These are phyloP conservation scores for Zaprionus vittiger DNA, from an alignment of 1,140 invertebrate species.

Conservation along the genomic window DNA sequence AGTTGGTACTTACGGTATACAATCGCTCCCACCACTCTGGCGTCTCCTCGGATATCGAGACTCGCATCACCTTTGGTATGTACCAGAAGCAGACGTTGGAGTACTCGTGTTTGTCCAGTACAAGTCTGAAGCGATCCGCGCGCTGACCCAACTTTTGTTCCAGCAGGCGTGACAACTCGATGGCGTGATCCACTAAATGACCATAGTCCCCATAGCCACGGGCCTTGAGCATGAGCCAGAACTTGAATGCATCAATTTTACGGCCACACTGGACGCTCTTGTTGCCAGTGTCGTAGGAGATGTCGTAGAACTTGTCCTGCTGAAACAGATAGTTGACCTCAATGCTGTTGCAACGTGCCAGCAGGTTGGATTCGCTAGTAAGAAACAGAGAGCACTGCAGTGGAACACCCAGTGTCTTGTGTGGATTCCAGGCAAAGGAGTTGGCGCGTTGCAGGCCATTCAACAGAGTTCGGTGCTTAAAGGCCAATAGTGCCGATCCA, in stretches of 20 bases:
- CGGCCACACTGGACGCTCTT: constrained; percentile 97
- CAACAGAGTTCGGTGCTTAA: constrained; percentile 60
- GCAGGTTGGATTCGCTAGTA: constrained; percentile 87
- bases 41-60: constrained; percentile 85
- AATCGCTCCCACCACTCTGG: constrained; percentile 89
- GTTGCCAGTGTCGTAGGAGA: constrained; percentile 95
- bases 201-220: constrained; percentile 87
- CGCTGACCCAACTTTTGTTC: constrained; percentile 84
- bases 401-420: constrained; percentile 95
- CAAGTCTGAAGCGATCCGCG: constrained; percentile 87
- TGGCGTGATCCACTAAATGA: constrained; percentile 87
- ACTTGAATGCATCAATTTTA: constrained; percentile 96
- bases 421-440: constrained; percentile 96
- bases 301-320: constrained; percentile 96
- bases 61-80: constrained; percentile 90
- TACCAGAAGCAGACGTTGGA: constrained; percentile 98
- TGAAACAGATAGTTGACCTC: constrained; percentile 95
- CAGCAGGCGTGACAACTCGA: constrained; percentile 86
- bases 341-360: constrained; percentile 91
- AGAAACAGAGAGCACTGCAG: constrained; percentile 95
- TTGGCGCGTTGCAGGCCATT: constrained; percentile 85
- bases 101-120: constrained; percentile 88
- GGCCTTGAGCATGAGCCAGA: constrained; percentile 97
- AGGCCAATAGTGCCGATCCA: constrained; percentile 86
- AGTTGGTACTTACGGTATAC: constrained; percentile 85